Percentiles rank a stretch among this genome's conserved stretches.
Conservation (phyloP, 2,797 vertebrate species). For the Falco rusticolus region DNA sequence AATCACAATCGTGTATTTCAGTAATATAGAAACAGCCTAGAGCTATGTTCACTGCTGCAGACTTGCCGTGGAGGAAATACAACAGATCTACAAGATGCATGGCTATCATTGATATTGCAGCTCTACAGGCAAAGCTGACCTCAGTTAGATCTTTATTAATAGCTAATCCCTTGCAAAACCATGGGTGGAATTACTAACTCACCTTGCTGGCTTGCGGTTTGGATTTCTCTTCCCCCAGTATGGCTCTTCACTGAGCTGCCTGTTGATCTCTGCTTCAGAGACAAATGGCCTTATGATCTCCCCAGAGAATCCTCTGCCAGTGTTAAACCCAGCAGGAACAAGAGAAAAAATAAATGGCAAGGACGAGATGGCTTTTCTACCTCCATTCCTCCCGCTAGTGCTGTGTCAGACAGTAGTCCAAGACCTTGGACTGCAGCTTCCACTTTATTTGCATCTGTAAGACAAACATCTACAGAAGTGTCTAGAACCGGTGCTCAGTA, state of each 20-base stretch:
- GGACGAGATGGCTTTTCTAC: background rate
- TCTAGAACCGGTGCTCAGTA: background rate
- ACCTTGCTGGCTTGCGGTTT: background rate
- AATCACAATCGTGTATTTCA: background rate
- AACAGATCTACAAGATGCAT: background rate
- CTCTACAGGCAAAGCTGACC: background rate
- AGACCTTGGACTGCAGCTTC: background rate
- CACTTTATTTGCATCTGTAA: background rate
- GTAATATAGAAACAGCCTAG: background rate
- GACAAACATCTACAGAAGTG: background rate
- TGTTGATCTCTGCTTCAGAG: background rate
- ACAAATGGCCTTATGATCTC: background rate
- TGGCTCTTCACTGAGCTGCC: background rate
- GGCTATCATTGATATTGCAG: background rate
- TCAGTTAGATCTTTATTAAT: slow-evolving; percentile 15
- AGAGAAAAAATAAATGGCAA: background rate
- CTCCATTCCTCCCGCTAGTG: background rate
- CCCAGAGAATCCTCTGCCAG: background rate
- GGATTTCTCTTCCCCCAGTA: background rate
- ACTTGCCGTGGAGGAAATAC: background rate
- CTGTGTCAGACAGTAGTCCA: background rate
- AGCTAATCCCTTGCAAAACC: slow-evolving; percentile 16
- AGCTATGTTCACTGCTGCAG: background rate
- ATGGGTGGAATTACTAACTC: background rate
- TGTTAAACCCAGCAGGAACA: background rate